Base-by-base conservation (phyloP, 2,113 vertebrate genomes). In the Ictalurus furcatus region DNA sequence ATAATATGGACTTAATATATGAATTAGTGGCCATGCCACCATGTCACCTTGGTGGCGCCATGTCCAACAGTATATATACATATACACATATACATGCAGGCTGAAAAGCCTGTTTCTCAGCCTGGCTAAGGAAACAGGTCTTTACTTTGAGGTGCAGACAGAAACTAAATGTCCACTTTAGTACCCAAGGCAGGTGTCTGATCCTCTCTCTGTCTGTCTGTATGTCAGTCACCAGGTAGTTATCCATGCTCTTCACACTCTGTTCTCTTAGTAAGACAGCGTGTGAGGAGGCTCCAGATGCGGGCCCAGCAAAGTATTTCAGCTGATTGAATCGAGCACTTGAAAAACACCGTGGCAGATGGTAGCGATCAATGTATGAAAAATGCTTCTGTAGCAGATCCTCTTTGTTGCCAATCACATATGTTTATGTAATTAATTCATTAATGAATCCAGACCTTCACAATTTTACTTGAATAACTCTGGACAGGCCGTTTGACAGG, bases 91-190 rank as follows among this genome's bases (percentile, higher is more conserved):
- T 30, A 73, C 74, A 88, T 81, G 76, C 52, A 83, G 40, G 34
- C 82, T 85, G 54, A 88, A 84, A 79, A 59, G 85, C 9, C 56
- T 80, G 30, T 91, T 90, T 61, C 67, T 67, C 40, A 40, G 83
- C 80, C 52, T n/a, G 30, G 80, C 87, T 80, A 58, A 21, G 67
- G 37, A 67, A 78, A 82, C 82, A 71, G 85, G 67, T 25, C 11
- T 58, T 17, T 79, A 56, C 34, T 80, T 85, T 85, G 52, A 85
- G 83, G 34, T 87, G 85, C 73, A 79, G 56, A 78, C 71, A 11
- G 65, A 74, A 74, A 17, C 71, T 56, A 61, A 25, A 73, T 12
- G 28, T 30, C 71, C 28, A 78, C 25, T 85, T 87, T 84, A 83
- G 76, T 23, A 52, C 28, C 58, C 59, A 52, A 90, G 54, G 21